A percentile compares a stretch with the other conserved stretches of the same genome.
Evolutionary conservation across 2,113 vertebrate species (phyloP).

Genomic region (Motacilla alba): DNA sequence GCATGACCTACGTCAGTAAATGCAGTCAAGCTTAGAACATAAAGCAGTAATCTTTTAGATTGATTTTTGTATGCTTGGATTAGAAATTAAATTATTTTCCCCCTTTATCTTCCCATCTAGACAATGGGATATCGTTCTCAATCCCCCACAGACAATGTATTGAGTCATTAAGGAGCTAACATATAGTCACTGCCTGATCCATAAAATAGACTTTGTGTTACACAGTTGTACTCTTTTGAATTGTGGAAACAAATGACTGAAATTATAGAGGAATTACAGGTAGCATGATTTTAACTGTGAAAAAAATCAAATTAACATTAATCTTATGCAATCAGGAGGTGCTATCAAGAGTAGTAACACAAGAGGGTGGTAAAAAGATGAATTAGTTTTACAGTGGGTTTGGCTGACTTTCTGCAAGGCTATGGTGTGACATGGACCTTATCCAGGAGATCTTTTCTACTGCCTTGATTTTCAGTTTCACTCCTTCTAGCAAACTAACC

Average conservation of each 20-base stretch:
- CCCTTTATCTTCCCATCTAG: not conserved
- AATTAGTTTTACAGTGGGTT: not conserved
- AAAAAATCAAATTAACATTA: not conserved
- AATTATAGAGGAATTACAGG: not conserved
- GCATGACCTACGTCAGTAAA: not conserved
- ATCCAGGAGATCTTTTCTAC: not conserved
- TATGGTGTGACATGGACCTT: not conserved
- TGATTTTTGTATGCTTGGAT: not conserved
- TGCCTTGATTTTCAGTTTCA: not conserved
- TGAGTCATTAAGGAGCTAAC: not conserved
- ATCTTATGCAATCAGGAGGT: not conserved
- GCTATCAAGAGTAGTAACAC: not conserved
- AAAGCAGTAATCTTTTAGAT: not conserved
- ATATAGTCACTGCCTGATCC: not conserved
- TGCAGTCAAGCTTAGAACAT: not conserved
- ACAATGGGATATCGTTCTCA: not conserved
- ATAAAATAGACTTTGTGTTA: not conserved
- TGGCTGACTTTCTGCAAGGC: not conserved
- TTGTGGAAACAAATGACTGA: not conserved
- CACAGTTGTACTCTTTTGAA: not conserved
- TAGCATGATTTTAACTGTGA: not conserved
- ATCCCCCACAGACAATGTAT: not conserved
- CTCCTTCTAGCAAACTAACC: not conserved
- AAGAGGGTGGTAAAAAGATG: not conserved
- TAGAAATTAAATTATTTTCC: not conserved